Conservation (phyloP, 2,113 vertebrate genomes). For the Oncorhynchus tshawytscha region DNA sequence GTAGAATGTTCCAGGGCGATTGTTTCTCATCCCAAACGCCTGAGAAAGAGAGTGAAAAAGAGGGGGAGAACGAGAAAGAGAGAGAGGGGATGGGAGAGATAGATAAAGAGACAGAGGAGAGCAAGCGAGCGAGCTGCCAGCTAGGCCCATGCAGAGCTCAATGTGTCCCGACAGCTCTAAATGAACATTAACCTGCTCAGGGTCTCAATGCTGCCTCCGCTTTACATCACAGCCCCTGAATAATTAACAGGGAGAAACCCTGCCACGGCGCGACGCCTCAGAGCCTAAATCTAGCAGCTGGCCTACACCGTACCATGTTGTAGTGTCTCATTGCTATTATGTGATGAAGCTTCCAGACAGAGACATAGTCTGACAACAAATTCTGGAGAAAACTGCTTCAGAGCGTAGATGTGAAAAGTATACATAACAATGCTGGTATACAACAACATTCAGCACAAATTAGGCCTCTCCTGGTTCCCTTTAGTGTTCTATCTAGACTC, state of each 20-base stretch:
- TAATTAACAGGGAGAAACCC: constrained; percentile 57
- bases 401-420: too few species aligned
- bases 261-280: neutral
- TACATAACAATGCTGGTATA: too few species aligned
- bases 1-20: neutral
- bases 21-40: neutral
- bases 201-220: constrained; percentile 58
- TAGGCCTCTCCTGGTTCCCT: too few species aligned
- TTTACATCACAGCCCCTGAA: constrained; percentile 66
- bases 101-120: constrained; percentile 24
- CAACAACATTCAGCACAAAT: too few species aligned
- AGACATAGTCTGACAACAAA: too few species aligned
- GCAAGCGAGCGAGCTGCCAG: constrained; percentile 21
- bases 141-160: constrained; percentile 43
- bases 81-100: constrained; percentile 37
- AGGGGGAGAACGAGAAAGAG: constrained; percentile 34
- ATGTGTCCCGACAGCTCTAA: constrained; percentile 56
- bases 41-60: neutral
- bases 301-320: too few species aligned
- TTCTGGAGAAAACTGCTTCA: too few species aligned
- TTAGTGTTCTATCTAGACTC: too few species aligned
- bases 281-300: neutral
- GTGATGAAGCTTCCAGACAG: too few species aligned
- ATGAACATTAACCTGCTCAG: constrained; percentile 62
- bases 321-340: too few species aligned